Evolutionary conservation across 2,113 vertebrate genomes (phyloP).

Genomic region (Microcebus griseorufus): DNA sequence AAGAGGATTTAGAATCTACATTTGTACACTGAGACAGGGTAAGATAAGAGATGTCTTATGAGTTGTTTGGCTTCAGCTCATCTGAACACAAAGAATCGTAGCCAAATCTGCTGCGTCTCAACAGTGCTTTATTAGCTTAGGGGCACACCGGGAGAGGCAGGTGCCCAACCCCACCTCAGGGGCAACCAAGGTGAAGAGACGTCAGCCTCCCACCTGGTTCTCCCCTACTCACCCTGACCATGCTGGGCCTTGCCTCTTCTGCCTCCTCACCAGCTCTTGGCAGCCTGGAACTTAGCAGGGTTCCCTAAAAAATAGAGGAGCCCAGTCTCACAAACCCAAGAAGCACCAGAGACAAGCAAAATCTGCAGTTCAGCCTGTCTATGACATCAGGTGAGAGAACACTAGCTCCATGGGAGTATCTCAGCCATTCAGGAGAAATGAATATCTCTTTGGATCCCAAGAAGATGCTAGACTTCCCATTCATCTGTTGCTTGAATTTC

Average conservation of each 20-base stretch:
- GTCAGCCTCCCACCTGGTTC: not conserved
- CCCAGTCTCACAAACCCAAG: not conserved
- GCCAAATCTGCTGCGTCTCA: not conserved
- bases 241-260: not conserved
- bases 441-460: not conserved
- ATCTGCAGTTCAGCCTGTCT: not conserved
- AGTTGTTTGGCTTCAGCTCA: not conserved
- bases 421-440: not conserved
- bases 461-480: not conserved
- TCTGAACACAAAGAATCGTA: not conserved
- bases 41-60: not conserved
- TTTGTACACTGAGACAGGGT: no score
- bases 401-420: not conserved
- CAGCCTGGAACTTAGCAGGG: not conserved
- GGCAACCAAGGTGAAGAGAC: not conserved
- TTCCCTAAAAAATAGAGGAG: not conserved
- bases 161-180: not conserved
- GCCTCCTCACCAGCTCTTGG: not conserved
- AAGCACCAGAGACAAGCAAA: not conserved
- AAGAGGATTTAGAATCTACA: conserved; percentile 50
- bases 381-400: not conserved
- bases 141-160: not conserved
- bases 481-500: not conserved
- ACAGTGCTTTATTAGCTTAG: not conserved
- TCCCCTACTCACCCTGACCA: not conserved